phyloP scores from a whole-genome alignment of 2,888 invertebrate species.

The Acanthoscelides obtectus region DNA sequence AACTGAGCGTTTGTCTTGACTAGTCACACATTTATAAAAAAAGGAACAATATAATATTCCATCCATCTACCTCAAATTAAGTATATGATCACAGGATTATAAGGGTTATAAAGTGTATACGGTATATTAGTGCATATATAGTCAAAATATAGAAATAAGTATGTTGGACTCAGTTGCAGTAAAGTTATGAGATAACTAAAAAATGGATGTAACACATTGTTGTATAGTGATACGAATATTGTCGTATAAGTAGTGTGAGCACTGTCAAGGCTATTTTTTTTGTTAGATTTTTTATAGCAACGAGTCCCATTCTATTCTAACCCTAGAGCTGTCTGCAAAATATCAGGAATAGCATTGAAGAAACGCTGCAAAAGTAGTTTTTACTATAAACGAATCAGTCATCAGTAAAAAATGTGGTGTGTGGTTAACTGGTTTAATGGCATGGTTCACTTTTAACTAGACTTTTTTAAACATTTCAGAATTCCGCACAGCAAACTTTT shows the following conservation, averaged over 20 bases:
- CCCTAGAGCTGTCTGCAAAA: neutral
- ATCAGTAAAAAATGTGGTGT: too few relatives aligned
- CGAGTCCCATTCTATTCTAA: slow-evolving; percentile 4
- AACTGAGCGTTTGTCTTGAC: neutral
- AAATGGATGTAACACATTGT: slow-evolving; percentile 30
- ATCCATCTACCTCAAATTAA: slow-evolving; percentile 48
- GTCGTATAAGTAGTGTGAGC: neutral
- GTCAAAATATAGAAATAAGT: slow-evolving; percentile 17
- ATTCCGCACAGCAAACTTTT: too few relatives aligned
- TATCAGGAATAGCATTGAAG: too few relatives aligned
- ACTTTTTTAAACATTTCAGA: too few relatives aligned
- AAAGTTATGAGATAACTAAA: slow-evolving; percentile 40
- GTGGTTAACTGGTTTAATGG: too few relatives aligned
- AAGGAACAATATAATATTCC: slow-evolving; percentile 36
- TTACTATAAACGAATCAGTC: too few relatives aligned
- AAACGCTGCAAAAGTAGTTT: too few relatives aligned
- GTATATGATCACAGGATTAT: slow-evolving; percentile 37
- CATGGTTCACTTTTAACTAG: too few relatives aligned
- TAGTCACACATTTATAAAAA: neutral
- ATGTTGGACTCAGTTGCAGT: slow-evolving; percentile 41
- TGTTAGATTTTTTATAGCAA: slow-evolving; percentile 4
- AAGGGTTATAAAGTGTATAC: slow-evolving; percentile 49
- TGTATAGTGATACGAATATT: slow-evolving; percentile 25
- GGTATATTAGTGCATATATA: slow-evolving; percentile 32
- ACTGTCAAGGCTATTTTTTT: neutral